Evolutionary conservation across 2,888 invertebrate genomes (phyloP).

Genomic region (Melangyna quadrimaculata): DNA sequence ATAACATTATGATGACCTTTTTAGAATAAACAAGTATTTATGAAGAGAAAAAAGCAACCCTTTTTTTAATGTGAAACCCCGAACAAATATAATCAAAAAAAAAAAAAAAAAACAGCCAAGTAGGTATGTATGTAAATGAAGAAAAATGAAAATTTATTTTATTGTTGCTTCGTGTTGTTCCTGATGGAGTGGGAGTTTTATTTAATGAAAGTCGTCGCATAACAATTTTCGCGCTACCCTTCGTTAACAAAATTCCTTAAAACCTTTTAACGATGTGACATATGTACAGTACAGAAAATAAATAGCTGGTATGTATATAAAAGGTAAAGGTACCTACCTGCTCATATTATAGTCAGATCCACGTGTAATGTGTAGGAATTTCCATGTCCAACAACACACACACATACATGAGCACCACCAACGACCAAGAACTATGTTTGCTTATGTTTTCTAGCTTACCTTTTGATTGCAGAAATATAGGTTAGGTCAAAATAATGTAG

Average conservation of each 20-base stretch:
- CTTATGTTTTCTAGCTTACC: background rate
- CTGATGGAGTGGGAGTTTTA: background rate
- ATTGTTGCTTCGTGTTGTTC: slow-evolving; percentile 43
- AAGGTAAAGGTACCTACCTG: too few relatives aligned
- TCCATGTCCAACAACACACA: slow-evolving; percentile 6
- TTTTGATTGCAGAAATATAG: background rate
- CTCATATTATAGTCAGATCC: too few relatives aligned
- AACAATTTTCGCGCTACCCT: background rate
- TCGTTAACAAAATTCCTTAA: background rate
- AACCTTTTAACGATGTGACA: background rate
- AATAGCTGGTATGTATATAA: too few relatives aligned
- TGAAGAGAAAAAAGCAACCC: background rate
- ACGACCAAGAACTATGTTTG: background rate
- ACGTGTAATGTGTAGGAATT: background rate
- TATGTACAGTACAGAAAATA: background rate
- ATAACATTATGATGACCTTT: background rate
- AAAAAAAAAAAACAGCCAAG: slow-evolving; percentile 8
- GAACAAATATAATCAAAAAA: slow-evolving; percentile 3
- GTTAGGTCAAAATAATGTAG: background rate
- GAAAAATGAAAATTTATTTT: slow-evolving; percentile 64
- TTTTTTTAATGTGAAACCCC: background rate
- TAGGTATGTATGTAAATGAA: background rate
- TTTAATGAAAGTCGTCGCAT: background rate
- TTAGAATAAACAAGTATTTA: background rate
- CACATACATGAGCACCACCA: background rate